Evolutionary conservation across 2,797 vertebrate species (phyloP), one percentile per base, ranked within the genome.

Genomic region (Helicolenus hilgendorfi): DNA sequence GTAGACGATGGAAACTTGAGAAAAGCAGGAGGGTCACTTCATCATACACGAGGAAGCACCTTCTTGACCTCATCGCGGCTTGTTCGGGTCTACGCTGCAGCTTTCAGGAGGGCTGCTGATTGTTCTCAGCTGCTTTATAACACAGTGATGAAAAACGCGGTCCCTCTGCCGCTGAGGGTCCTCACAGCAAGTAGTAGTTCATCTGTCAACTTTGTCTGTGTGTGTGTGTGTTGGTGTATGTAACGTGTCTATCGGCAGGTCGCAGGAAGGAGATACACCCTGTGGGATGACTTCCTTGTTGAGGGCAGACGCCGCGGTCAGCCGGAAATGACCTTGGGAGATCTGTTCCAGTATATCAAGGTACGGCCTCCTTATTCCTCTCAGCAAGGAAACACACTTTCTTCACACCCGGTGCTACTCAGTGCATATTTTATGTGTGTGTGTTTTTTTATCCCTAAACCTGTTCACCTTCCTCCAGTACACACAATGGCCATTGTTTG

Each of bases 241-340:
- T 87, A 33, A 80, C 24, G 4, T 96, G 92, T 97, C 93, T 92
- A 74, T 97, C 90, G 33, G 45, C 95, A 98, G 97, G 94, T 96
- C 35, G 95, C 96, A 96, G 98, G 97, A 97, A 53, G 89, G 5
- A 81, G 95, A 33, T 98, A 97, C 97, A 98, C 95, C 87, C 90
- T 92, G 85, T 99, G 98, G 98, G 94, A 98, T 79, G 83, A 93
- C 81, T 95, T 98, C 94, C 96, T 94, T 45, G 94, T 99, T 75
- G 88, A 74, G 55, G 98, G 98, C 67, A 91, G 93, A 27, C 1
- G 77, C 1, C 2, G 86, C 7, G 89, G 94, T 3, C 92, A 96
- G 83, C 96, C 98, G 86, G 98, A 97, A 83, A 96, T 98, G 97
- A 99, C 96, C 5, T 96, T 99, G 96, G 92, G 91, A 73, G 98